These are phyloP conservation scores for Clarias macrocephalus DNA, from an alignment of 2,113 vertebrate species.

Conservation along the genomic window DNA sequence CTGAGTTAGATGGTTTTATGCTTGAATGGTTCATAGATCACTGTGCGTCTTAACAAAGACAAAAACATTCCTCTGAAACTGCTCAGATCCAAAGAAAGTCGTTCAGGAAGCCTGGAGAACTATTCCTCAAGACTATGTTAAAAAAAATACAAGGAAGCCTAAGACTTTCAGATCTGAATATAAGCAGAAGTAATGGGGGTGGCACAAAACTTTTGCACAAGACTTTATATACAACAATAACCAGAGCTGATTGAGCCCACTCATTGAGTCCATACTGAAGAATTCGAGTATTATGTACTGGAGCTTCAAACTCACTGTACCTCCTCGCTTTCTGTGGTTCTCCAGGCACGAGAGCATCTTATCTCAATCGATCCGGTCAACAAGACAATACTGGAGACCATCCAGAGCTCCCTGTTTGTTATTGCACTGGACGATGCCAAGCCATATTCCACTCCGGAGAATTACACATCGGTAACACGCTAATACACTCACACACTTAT, in stretches of 20 bases:
- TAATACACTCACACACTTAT: background rate
- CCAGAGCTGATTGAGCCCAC: background rate
- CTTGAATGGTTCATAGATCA: too few relatives aligned
- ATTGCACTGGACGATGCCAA: conserved; percentile 81
- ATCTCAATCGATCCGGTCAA: conserved; percentile 86
- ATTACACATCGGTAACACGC: conserved; percentile 69
- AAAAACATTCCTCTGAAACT: too few relatives aligned
- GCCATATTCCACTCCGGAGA: conserved; percentile 80
- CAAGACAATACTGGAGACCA: conserved; percentile 81
- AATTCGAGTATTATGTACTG: background rate
- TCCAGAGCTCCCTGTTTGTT: conserved; percentile 86
- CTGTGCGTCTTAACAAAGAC: too few relatives aligned
- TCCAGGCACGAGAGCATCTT: conserved; percentile 86
- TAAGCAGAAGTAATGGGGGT: too few relatives aligned
- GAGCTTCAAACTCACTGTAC: background rate
- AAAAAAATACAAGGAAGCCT: too few relatives aligned
- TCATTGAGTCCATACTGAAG: background rate
- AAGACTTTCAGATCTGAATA: too few relatives aligned
- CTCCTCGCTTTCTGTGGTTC: background rate
- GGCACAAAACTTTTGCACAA: too few relatives aligned
- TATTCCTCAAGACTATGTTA: too few relatives aligned
- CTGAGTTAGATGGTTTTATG: too few relatives aligned
- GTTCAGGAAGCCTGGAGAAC: too few relatives aligned
- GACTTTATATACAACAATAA: background rate
- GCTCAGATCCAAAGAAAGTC: too few relatives aligned